Conservation (phyloP, 1,140 invertebrate species). For the Caenorhabditis brenneri region DNA sequence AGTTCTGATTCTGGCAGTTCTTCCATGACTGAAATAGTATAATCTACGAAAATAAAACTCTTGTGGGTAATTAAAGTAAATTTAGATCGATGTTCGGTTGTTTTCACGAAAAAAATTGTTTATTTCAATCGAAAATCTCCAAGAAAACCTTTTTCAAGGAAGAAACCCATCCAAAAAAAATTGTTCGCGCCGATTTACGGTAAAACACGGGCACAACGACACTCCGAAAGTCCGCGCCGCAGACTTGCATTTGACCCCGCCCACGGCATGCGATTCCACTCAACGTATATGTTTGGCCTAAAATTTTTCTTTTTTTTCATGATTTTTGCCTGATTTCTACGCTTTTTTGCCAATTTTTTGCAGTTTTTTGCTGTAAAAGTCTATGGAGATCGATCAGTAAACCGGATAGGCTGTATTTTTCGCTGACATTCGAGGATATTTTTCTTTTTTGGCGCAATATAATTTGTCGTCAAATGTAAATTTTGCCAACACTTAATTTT, state of each 20-base stretch:
- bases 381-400: no score
- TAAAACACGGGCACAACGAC: background rate
- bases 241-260: background rate
- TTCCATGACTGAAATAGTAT: background rate
- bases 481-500: no score
- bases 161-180: background rate
- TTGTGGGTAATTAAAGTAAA: no score
- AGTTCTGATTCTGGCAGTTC: background rate
- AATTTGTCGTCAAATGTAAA: no score
- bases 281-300: background rate
- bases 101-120: background rate
- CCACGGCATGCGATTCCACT: background rate
- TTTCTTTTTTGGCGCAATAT: no score
- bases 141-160: background rate
- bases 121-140: background rate
- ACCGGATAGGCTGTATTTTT: no score
- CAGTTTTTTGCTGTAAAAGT: background rate
- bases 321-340: background rate
- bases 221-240: background rate
- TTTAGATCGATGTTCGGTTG: no score
- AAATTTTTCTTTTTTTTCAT: slow-evolving; percentile 26
- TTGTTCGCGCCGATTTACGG: slow-evolving; percentile 4
- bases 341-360: background rate
- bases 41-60: no score
- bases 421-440: no score